phyloP scores from a whole-genome alignment of 2,888 invertebrate species.

The Chalcis sispes region DNA sequence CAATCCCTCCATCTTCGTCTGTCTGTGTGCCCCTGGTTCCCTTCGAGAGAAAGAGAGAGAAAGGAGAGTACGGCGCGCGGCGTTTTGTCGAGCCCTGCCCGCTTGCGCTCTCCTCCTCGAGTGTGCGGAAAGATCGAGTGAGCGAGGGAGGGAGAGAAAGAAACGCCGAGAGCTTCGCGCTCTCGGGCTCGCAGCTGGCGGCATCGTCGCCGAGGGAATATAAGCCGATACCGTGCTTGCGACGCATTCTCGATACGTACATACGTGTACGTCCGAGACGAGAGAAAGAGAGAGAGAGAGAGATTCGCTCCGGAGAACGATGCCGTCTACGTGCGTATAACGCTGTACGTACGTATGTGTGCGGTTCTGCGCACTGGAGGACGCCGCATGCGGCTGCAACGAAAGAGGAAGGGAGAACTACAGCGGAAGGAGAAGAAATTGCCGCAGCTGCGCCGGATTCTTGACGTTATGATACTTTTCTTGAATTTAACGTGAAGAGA shows the following conservation, averaged over 20 bases:
- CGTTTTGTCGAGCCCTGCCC: slow-evolving; percentile 43
- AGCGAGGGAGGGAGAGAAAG: slow-evolving; percentile 4
- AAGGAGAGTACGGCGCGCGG: neutral
- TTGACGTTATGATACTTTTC: neutral
- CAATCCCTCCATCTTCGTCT: neutral
- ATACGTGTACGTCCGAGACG: neutral
- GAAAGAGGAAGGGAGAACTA: neutral
- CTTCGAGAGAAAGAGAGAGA: neutral
- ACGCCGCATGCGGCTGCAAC: neutral
- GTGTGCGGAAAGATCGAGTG: neutral
- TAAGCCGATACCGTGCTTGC: slow-evolving; percentile 21
- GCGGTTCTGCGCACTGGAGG: neutral
- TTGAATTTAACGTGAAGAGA: too few relatives aligned
- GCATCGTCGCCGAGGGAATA: slow-evolving; percentile 8
- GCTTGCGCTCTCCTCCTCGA: neutral
- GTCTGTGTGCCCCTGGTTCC: slow-evolving; percentile 33
- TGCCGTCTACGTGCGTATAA: too few relatives aligned
- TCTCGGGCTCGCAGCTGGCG: slow-evolving; percentile 9
- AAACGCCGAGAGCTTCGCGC: neutral
- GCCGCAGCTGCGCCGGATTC: slow-evolving; percentile 18
- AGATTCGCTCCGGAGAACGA: too few relatives aligned
- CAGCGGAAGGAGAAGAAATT: neutral
- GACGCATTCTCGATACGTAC: neutral
- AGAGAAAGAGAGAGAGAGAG: neutral
- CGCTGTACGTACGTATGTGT: too few relatives aligned